phyloP scores from a whole-genome alignment of 37 sponge, comb jelly and placozoan genomes.

The Agelas oroides region DNA sequence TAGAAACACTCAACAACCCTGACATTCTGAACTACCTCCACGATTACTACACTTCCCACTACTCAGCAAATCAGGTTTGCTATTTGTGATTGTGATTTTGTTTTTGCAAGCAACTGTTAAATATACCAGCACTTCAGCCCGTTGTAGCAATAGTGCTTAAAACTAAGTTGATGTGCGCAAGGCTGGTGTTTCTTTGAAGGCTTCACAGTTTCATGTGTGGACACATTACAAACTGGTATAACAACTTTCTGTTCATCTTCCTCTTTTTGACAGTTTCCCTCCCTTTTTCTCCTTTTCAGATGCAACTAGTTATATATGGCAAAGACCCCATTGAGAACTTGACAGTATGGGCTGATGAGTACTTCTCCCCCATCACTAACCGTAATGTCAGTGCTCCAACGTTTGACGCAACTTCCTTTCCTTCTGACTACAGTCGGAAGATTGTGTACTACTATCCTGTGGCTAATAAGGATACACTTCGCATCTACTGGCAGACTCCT shows the following conservation, averaged over 20 bases:
- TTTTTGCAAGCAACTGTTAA: too few species aligned
- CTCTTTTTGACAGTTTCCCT: too few species aligned
- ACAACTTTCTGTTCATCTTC: too few species aligned
- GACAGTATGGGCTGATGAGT: conserved; percentile 30
- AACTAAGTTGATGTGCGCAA: too few species aligned
- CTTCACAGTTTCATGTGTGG: too few species aligned
- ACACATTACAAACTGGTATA: too few species aligned
- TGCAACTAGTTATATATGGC: conserved; percentile 89
- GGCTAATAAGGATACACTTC: conserved; percentile 24
- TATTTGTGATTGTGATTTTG: too few species aligned
- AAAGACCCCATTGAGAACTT: conserved; percentile 64
- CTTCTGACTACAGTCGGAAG: conserved; percentile 28
- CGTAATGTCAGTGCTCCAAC: conserved; percentile 24
- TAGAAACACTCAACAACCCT: conserved; percentile 65
- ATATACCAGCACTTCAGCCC: too few species aligned
- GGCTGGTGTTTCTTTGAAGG: too few species aligned
- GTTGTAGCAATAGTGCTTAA: too few species aligned
- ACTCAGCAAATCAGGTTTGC: conserved; percentile 68
- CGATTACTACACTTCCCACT: conserved; percentile 53
- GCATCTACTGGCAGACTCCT: conserved; percentile 62
- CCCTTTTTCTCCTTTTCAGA: conserved; percentile 38
- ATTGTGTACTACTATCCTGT: conserved; percentile 62
- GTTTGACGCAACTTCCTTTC: conserved; percentile 38
- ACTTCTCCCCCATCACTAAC: conserved; percentile 77
- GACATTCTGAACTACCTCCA: conserved; percentile 38